Conservation (phyloP, 2,113 vertebrate species). For the Sitta europaea region DNA sequence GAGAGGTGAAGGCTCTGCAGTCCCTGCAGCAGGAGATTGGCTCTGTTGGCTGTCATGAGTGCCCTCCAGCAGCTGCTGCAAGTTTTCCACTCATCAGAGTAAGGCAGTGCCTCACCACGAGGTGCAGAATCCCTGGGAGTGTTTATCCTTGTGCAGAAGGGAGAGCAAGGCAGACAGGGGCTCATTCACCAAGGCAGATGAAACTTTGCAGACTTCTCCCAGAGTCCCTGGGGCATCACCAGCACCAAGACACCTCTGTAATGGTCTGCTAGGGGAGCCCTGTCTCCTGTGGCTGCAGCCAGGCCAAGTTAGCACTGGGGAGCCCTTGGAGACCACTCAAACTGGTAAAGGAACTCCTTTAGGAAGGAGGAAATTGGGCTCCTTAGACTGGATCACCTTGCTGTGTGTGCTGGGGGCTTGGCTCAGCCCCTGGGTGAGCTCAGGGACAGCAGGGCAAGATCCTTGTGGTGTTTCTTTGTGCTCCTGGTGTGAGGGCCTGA, state of each 20-base stretch:
- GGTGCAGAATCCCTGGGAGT: background rate
- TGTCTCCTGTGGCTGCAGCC: background rate
- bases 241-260: background rate
- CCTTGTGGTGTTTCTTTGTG: background rate
- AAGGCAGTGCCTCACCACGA: background rate
- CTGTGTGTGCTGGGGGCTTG: background rate
- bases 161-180: background rate
- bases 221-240: background rate
- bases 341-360: background rate
- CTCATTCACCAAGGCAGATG: background rate
- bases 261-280: background rate
- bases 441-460: background rate
- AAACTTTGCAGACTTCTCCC: rapidly evolving
- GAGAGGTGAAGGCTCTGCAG: background rate
- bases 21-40: background rate
- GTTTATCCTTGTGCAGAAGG: background rate
- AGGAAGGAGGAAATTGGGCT: background rate
- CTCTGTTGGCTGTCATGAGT: rapidly evolving
- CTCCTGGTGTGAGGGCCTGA: background rate
- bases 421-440: background rate
- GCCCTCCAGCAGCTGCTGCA: background rate
- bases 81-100: background rate
- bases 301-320: background rate
- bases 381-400: rapidly evolving
- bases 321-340: background rate